Evolutionary conservation across 1,140 invertebrate species (phyloP), one percentile per base, ranked within the genome.

Genomic region (Bacillus rossius): DNA sequence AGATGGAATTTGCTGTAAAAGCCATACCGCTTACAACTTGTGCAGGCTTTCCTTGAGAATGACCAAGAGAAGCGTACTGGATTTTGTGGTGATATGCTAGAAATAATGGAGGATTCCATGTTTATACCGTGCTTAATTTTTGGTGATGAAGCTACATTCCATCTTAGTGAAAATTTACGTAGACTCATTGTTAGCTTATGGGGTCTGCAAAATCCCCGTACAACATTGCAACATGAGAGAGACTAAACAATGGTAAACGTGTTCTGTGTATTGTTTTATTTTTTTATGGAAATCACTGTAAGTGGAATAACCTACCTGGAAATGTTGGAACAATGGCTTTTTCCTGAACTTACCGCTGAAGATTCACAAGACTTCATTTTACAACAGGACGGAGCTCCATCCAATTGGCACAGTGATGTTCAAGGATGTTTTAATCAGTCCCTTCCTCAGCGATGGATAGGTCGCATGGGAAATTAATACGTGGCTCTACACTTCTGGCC

Each of bases 321-420:
- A 8, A 50, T 50, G 47, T 20, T 50, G 22, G 19, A 50, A 25
- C 16, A 50, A 17, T 50, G 22, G 47, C 25, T 50, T 13, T 50
- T 50, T 23, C 47, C 14, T 50, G 5, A 19, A 8, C n/a, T n/a
- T n/a, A n/a, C n/a, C n/a, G n/a, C n/a, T 13, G 16, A 50, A 17
- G 47, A 50, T 50, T 50, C 16, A 10, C 47, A 50, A 7, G 25
- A 50, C 25, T 50, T 49, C 26, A 23, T 20, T 49, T 76, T 71
- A 55, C 69, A 76, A 48, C 71, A 75, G 55, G 71, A 77, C 64
- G 71, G 71, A 29, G 69, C 70, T 40, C 71, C 69, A 25, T 58
- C 67, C 19, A 71, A 77, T 66, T 74, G 63, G 55, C 23, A 43
- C 17, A n/a, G 34, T 14, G 47, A 23, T 54, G 71, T 73, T 1